A percentile compares a stretch with the other conserved stretches of the same genome.
phyloP scores from a whole-genome alignment of 2,113 vertebrate genomes.

The Condylura cristata region DNA sequence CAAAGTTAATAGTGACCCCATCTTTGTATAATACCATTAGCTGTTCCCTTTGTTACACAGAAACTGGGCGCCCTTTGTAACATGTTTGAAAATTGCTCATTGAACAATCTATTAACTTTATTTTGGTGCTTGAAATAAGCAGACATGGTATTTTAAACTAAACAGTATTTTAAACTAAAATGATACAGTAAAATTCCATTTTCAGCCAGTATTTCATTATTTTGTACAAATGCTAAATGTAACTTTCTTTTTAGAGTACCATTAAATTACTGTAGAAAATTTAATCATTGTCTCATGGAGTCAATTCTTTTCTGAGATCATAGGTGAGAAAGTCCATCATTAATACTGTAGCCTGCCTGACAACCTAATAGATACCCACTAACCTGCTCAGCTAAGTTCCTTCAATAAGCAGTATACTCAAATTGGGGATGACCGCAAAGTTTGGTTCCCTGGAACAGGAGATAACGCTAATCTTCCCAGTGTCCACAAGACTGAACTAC shows the following conservation, averaged over 20 bases:
- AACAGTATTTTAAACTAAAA: not conserved
- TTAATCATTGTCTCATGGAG: not conserved
- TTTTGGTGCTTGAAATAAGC: conserved; percentile 1
- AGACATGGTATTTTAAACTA: not conserved
- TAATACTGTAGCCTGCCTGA: not conserved
- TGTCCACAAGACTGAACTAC: not conserved
- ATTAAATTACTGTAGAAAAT: not conserved
- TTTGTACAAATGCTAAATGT: not conserved
- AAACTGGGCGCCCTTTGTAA: not conserved
- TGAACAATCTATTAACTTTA: not conserved
- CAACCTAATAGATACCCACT: not conserved
- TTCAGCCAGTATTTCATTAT: not conserved
- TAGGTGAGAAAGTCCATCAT: not conserved
- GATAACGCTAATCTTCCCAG: not conserved
- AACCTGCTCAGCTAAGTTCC: not conserved
- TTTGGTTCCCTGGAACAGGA: not conserved
- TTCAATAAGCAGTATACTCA: not conserved
- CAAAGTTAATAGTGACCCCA: not conserved
- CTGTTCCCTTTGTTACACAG: not conserved
- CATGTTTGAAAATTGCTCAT: not conserved
- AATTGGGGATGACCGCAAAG: not conserved
- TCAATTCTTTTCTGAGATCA: not conserved
- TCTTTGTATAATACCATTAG: not conserved
- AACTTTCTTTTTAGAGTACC: not conserved
- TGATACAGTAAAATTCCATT: not conserved